These are phyloP conservation scores for Philhelius pedissequus DNA, from an alignment of 2,888 invertebrate species.

Conservation along the genomic window DNA sequence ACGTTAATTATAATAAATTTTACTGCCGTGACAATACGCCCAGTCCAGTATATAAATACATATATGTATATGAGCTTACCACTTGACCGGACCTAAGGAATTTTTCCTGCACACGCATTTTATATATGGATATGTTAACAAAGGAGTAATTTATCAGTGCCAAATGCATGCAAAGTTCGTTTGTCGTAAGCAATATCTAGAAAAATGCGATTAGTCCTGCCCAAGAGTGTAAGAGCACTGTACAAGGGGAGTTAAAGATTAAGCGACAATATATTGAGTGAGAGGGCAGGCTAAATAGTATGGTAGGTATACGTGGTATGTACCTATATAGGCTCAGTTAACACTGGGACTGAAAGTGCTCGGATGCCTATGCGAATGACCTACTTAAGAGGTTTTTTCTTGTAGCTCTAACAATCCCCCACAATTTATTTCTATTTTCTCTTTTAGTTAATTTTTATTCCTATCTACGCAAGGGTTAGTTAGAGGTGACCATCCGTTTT, in stretches of 20 bases:
- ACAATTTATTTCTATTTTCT: constrained; percentile 28
- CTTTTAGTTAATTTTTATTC: constrained; percentile 3
- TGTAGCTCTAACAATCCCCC: constrained; percentile 1
- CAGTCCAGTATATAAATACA: constrained; percentile 2
- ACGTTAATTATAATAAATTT: constrained; percentile 66
- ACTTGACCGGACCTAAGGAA: constrained; percentile 47
- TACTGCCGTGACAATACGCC: constrained; percentile 56
- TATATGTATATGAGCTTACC: constrained; percentile 31
- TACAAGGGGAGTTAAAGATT: not conserved
- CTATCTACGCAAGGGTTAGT: constrained; percentile 48
- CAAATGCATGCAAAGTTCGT: constrained; percentile 58
- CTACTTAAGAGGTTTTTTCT: constrained; percentile 50
- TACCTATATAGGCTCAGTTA: not conserved
- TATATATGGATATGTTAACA: constrained; percentile 29
- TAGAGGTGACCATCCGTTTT: not conserved
- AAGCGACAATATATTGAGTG: constrained; percentile 17
- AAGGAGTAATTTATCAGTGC: constrained; percentile 66
- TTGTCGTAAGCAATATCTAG: constrained; percentile 29
- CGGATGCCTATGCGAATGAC: constrained; percentile 62
- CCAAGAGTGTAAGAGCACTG: not conserved
- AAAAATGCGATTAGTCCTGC: constrained; percentile 57
- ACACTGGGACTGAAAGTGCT: constrained; percentile 37
- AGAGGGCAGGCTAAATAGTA: not conserved
- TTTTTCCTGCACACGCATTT: constrained; percentile 23
- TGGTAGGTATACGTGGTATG: not conserved